These are phyloP conservation scores for Spongia lamella DNA, from an alignment of 37 sponge, comb jelly and placozoan genomes.

Conservation along the genomic window DNA sequence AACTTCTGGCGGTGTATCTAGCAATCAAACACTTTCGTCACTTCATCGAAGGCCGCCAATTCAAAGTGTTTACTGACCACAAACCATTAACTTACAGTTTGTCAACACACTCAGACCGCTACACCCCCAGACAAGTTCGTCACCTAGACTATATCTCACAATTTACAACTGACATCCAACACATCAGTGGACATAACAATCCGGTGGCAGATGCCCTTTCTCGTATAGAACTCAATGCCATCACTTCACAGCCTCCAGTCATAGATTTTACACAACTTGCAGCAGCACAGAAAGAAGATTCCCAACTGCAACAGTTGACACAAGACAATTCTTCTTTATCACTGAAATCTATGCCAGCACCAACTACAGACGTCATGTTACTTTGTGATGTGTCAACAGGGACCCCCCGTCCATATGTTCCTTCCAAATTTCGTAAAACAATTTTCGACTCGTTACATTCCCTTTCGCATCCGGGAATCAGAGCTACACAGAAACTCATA, in stretches of 20 bases:
- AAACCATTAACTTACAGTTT: constrained; percentile 11
- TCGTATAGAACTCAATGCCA: background rate
- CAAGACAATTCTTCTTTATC: no score
- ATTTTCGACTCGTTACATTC: no score
- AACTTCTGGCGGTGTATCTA: no score
- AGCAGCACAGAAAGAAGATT: constrained; percentile 6
- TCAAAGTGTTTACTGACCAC: constrained; percentile 24
- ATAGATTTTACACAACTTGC: constrained; percentile 7
- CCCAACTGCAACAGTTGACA: background rate
- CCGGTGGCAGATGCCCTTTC: constrained; percentile 8
- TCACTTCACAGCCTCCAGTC: no score
- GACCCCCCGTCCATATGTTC: background rate
- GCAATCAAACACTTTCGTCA: no score
- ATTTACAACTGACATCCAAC: constrained; percentile 17
- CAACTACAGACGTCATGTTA: no score
- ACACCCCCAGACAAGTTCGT: constrained; percentile 4
- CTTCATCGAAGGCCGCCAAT: constrained; percentile 1
- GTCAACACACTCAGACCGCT: background rate
- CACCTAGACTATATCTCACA: constrained; percentile 11
- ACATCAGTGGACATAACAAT: background rate
- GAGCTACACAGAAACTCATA: constrained; percentile 39
- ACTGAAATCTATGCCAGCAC: no score
- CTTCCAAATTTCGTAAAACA: constrained; percentile 14
- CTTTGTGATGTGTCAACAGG: no score
- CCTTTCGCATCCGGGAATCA: constrained; percentile 47